Evolutionary conservation across 2,888 invertebrate genomes (phyloP), one percentile per base, ranked within the genome.

Genomic region (Amorpha juglandis): DNA sequence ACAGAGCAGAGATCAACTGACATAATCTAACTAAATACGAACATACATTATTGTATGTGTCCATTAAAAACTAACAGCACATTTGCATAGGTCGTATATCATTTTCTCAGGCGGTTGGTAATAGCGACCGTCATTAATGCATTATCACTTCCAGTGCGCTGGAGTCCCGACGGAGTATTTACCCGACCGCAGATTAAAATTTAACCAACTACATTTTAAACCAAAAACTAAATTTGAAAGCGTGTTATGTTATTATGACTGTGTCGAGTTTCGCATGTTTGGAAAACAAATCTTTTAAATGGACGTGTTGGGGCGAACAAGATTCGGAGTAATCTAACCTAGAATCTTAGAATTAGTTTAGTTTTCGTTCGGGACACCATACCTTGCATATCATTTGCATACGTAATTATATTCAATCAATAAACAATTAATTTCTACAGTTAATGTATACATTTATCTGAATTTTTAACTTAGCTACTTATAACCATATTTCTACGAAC

Each of bases 121-220:
- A 87, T 86, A 86, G 83, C 81, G 63, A 72, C 73, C 78, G 78
- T 80, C 84, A 85, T 87, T 87, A 89, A 84, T 82, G 81, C 79
- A 84, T 88, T 87, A 89, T 89, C 88, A 87, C 83, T 87, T 89
- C 86, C 84, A 75, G 79, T 76, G 79, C 74, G 74, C 76, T 83
- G 81, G 75, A 83, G 79, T 64, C 74, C 70, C 67, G 65, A 63
- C 53, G 53, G 53, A 14, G 42, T 42, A 55, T 42, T 42, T 58
- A 58, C 38, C 38, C 70, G 70, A 72, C 71, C 70, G 74, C 74
- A 75, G 73, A 76, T 78, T 75, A 78, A 78, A 77, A n/a, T 74
- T 78, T 77, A 68, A 64, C 71, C 51, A 75, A 77, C 74, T 68
- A 71, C 73, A 74, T 68, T 79, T n/a, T 72, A 67, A 67, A 65